A percentile compares a stretch with the other conserved stretches of the same genome.
phyloP scores from a whole-genome alignment of 2,797 vertebrate species.

The Labroides dimidiatus region DNA sequence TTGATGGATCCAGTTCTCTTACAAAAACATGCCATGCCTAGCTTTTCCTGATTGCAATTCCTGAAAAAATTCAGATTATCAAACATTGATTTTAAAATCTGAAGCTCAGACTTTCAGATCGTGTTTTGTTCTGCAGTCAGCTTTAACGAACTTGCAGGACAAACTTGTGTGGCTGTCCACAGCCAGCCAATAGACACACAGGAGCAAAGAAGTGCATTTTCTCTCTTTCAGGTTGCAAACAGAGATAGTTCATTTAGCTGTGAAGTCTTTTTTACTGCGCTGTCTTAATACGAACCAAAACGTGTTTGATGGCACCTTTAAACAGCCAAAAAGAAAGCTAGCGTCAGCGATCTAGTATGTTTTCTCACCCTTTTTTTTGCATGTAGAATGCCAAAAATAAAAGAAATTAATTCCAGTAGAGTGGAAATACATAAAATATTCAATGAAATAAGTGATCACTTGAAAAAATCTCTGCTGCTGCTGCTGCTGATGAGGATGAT shows the following conservation, averaged over 20 bases:
- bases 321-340: background rate
- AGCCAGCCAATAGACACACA: too few relatives aligned
- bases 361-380: background rate
- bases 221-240: background rate
- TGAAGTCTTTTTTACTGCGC: background rate
- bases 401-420: too few relatives aligned
- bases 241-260: background rate
- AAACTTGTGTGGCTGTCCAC: too few relatives aligned
- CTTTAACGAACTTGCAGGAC: too few relatives aligned
- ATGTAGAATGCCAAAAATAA: too few relatives aligned
- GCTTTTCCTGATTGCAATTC: background rate
- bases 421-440: too few relatives aligned
- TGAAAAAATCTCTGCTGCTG: too few relatives aligned
- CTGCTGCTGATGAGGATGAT: too few relatives aligned
- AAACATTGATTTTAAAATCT: background rate
- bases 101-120: too few relatives aligned
- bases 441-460: too few relatives aligned
- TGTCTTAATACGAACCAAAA: too few relatives aligned
- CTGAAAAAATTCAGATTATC: background rate
- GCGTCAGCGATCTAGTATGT: background rate
- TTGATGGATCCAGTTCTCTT: background rate
- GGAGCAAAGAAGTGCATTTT: background rate
- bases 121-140: background rate
- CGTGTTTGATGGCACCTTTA: background rate
- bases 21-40: background rate